Conservation (phyloP, 2,888 invertebrate species). For the Chrysomela aeneicollis region DNA sequence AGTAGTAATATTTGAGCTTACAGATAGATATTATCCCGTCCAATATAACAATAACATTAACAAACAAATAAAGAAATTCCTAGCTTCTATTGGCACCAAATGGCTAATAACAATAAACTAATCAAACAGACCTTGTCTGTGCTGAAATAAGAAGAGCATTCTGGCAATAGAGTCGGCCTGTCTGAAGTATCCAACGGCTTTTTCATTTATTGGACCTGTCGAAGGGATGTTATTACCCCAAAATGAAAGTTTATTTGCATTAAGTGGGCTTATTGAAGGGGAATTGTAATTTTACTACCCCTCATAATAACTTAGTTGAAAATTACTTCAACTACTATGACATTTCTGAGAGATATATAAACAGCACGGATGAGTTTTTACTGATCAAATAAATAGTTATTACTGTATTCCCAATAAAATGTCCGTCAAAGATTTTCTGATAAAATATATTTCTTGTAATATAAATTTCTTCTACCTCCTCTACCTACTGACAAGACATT, state of each 20-base stretch:
- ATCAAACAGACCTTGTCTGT: constrained; percentile 16
- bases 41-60: constrained; percentile 26
- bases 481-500: too few relatives aligned
- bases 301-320: background rate
- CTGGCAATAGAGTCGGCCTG: constrained; percentile 21
- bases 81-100: constrained; percentile 29
- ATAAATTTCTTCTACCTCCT: too few relatives aligned
- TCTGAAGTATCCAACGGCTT: constrained; percentile 20
- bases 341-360: too few relatives aligned
- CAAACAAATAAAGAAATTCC: constrained; percentile 31
- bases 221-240: background rate
- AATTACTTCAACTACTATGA: too few relatives aligned
- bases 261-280: background rate
- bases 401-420: too few relatives aligned
- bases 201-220: constrained; percentile 11
- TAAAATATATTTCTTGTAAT: too few relatives aligned
- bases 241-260: constrained; percentile 2
- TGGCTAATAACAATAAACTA: constrained; percentile 26
- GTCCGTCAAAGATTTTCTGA: too few relatives aligned
- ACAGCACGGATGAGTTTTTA: too few relatives aligned
- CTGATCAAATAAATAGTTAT: too few relatives aligned
- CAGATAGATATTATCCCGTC: constrained; percentile 17
- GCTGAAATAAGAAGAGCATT: constrained; percentile 20
- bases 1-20: background rate
- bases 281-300: background rate